Evolutionary conservation across 2,888 invertebrate genomes (phyloP).

Genomic region (Pseudanteris insignis): DNA sequence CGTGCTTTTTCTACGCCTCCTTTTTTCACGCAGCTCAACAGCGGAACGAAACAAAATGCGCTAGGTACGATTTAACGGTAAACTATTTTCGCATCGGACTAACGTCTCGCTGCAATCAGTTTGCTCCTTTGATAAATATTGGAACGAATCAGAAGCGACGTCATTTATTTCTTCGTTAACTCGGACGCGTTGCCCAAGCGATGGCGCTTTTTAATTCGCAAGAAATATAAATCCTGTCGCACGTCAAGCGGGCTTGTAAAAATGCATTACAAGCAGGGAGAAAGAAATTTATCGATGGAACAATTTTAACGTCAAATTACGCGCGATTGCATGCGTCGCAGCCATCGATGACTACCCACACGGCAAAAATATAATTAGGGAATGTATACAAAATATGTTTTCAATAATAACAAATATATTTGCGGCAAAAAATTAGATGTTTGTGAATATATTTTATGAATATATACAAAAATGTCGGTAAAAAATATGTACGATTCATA

Average conservation of each 20-base stretch:
- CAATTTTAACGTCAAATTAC: slow-evolving; percentile 1
- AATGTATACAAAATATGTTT: too few species aligned
- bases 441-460: too few species aligned
- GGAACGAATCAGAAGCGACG: slow-evolving; percentile 34
- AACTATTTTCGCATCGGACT: slow-evolving; percentile 37
- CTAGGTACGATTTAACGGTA: slow-evolving; percentile 45
- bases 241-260: slow-evolving; percentile 10
- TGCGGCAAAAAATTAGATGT: too few species aligned
- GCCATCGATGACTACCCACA: too few species aligned
- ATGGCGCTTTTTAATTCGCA: slow-evolving; percentile 10
- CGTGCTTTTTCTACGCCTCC: slow-evolving; percentile 44
- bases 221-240: slow-evolving; percentile 16
- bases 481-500: too few species aligned
- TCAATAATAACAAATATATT: too few species aligned
- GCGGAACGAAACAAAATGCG: slow-evolving; percentile 43
- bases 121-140: slow-evolving; percentile 38
- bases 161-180: slow-evolving; percentile 38
- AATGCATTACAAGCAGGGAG: slow-evolving; percentile 6
- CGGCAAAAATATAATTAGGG: too few species aligned
- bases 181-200: slow-evolving; percentile 11
- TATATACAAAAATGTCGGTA: too few species aligned
- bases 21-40: slow-evolving; percentile 35
- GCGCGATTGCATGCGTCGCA: too few species aligned
- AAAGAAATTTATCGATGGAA: background rate
- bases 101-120: slow-evolving; percentile 20